Percentiles rank a stretch among this genome's conserved stretches.
phyloP scores from a whole-genome alignment of 2,113 vertebrate genomes.

The Corythaixoides concolor region DNA sequence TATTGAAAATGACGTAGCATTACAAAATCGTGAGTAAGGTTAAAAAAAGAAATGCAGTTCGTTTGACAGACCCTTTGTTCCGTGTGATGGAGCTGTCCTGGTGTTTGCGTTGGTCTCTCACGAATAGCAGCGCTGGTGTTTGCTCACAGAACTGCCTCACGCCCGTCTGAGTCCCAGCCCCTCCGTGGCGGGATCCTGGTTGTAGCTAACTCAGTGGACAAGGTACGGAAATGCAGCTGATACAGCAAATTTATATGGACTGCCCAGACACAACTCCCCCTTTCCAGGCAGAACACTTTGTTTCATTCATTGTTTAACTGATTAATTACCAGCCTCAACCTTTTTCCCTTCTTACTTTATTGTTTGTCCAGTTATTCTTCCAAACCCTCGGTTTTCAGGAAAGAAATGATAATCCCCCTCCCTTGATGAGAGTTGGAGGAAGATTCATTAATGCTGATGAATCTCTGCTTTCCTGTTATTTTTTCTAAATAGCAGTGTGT shows the following conservation, averaged over 20 bases:
- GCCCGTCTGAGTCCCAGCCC: background rate
- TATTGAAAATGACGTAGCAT: background rate
- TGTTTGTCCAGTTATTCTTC: background rate
- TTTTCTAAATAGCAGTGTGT: background rate
- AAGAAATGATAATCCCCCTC: background rate
- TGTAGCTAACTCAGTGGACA: accelerated
- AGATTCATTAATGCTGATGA: background rate
- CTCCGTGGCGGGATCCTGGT: background rate
- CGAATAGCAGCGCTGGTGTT: accelerated
- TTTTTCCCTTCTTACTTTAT: background rate
- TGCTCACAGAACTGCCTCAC: background rate
- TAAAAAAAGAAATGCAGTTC: background rate
- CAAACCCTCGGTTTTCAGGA: background rate
- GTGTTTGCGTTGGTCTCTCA: accelerated
- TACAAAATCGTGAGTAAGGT: background rate
- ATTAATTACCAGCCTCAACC: background rate
- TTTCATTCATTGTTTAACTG: background rate
- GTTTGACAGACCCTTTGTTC: background rate
- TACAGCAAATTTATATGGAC: accelerated
- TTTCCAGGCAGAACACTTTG: background rate
- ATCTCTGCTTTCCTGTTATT: background rate
- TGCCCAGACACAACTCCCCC: background rate
- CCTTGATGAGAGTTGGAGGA: background rate
- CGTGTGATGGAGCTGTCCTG: background rate
- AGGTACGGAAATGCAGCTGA: background rate